phyloP scores from a whole-genome alignment of 2,113 vertebrate species.

The Cyanoliseus patagonus region DNA sequence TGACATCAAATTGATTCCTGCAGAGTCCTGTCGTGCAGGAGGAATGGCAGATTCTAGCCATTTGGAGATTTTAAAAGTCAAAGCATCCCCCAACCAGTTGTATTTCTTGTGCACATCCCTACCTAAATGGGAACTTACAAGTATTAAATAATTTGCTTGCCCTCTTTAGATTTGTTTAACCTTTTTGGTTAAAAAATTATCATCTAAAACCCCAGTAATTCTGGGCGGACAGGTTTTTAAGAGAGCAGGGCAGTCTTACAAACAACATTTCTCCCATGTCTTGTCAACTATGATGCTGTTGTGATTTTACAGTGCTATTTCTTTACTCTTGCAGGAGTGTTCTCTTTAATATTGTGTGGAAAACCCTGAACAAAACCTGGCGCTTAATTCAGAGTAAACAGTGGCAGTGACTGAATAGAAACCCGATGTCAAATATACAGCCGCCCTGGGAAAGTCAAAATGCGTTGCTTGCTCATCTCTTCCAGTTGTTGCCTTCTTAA shows the following conservation, averaged over 20 bases:
- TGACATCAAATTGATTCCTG: background rate
- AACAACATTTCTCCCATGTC: background rate
- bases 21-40: background rate
- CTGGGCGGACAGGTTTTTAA: background rate
- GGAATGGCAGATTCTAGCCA: background rate
- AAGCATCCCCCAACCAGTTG: background rate
- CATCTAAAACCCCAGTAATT: background rate
- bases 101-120: background rate
- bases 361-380: constrained; percentile 26
- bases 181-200: background rate
- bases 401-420: constrained; percentile 38
- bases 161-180: background rate
- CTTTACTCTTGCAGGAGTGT: background rate
- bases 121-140: background rate
- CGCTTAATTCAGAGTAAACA: constrained; percentile 30
- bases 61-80: constrained; percentile 7
- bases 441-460: constrained; percentile 15
- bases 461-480: background rate
- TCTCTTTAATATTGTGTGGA: background rate
- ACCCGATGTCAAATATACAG: constrained; percentile 15
- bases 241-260: background rate
- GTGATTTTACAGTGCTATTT: background rate
- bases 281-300: background rate
- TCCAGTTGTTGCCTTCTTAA: constrained; percentile 28
- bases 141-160: background rate